Percentiles rank a stretch among this genome's conserved stretches.
Conservation (phyloP, 2,888 invertebrate species). For the Eilema depressum region DNA sequence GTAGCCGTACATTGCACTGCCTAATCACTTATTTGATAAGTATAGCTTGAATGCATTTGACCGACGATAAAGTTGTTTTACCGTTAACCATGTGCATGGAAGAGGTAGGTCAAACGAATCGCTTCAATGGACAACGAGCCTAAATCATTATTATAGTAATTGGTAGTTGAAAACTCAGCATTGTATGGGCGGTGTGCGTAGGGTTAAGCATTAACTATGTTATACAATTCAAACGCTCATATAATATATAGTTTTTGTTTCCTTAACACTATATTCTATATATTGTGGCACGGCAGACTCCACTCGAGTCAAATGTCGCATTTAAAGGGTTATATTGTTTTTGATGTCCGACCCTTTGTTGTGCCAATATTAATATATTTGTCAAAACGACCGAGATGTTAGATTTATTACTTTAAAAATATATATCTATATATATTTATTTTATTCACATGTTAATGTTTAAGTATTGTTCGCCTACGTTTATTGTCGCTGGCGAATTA, state of each 20-base stretch:
- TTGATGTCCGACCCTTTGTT: conserved; percentile 48
- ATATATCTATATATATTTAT: conserved; percentile 56
- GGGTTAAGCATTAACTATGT: conserved; percentile 67
- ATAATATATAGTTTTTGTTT: conserved; percentile 57
- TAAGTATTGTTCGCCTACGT: conserved; percentile 65
- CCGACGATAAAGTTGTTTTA: conserved; percentile 18
- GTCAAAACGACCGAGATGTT: conserved; percentile 42
- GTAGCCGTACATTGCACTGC: conserved; percentile 40
- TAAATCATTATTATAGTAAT: conserved; percentile 45
- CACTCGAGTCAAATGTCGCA: conserved; percentile 33
- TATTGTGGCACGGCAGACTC: conserved; percentile 53
- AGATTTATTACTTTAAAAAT: conserved; percentile 56
- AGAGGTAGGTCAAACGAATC: neutral
- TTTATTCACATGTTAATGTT: conserved; percentile 68
- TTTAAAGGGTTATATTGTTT: conserved; percentile 51
- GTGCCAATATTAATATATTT: conserved; percentile 45
- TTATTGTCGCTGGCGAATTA: conserved; percentile 51
- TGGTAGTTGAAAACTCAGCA: conserved; percentile 59
- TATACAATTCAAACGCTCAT: conserved; percentile 67
- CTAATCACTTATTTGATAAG: conserved; percentile 31
- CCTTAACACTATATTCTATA: conserved; percentile 62
- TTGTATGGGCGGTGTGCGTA: conserved; percentile 59
- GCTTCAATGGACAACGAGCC: conserved; percentile 32
- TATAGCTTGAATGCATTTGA: conserved; percentile 30
- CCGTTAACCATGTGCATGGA: conserved; percentile 1